phyloP scores from a whole-genome alignment of 2,888 invertebrate species.

The Anthrax anthrax region DNA sequence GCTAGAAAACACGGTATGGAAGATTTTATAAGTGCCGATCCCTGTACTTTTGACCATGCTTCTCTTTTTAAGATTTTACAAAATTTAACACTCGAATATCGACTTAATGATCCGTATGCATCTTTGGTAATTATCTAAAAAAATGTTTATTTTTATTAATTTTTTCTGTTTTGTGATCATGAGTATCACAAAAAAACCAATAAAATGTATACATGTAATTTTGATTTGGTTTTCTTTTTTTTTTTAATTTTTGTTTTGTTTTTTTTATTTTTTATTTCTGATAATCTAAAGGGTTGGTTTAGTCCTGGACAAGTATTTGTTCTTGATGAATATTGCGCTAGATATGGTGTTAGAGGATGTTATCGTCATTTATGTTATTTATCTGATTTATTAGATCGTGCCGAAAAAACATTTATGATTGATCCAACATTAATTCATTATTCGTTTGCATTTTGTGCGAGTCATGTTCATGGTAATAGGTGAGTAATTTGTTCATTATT shows the following conservation, averaged over 20 bases:
- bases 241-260: slow-evolving; percentile 4
- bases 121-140: slow-evolving; percentile 58
- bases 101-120: slow-evolving; percentile 95
- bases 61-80: slow-evolving; percentile 83
- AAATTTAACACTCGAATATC: slow-evolving; percentile 83
- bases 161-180: neutral
- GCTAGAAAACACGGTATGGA: slow-evolving; percentile 99
- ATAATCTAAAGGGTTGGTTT: slow-evolving; percentile 78
- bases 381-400: slow-evolving; percentile 84
- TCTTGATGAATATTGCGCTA: slow-evolving; percentile 93
- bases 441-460: slow-evolving; percentile 98
- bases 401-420: slow-evolving; percentile 87
- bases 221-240: slow-evolving; percentile 1
- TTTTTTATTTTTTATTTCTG: slow-evolving; percentile 12
- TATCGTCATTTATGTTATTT: slow-evolving; percentile 93
- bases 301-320: slow-evolving; percentile 99
- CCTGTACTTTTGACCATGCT: slow-evolving; percentile 93
- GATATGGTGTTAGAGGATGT: slow-evolving; percentile 94
- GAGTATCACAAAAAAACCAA: neutral
- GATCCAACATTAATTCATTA: slow-evolving; percentile 98
- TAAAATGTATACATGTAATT: neutral
- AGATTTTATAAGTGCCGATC: slow-evolving; percentile 98
- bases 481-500: slow-evolving; percentile 37
- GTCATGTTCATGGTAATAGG: slow-evolving; percentile 98
- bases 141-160: neutral